phyloP scores from a whole-genome alignment of 1,140 invertebrate genomes.

The Adoxophyes honmai region DNA sequence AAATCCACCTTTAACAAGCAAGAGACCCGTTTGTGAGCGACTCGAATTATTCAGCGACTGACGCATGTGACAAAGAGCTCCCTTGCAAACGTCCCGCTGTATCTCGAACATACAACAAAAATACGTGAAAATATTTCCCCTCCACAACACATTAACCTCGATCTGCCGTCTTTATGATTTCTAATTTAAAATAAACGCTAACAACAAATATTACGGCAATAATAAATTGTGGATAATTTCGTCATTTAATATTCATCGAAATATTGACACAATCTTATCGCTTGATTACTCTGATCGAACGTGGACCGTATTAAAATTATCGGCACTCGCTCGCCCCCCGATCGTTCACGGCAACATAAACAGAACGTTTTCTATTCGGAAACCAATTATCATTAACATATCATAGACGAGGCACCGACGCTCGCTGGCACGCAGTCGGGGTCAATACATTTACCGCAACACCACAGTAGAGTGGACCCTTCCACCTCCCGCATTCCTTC shows the following conservation, averaged over 20 bases:
- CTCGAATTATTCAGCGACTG: slow-evolving; percentile 55
- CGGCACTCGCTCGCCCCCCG: slow-evolving; percentile 42
- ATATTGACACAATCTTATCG: slow-evolving; percentile 45
- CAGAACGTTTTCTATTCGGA: slow-evolving; percentile 62
- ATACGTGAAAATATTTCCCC: neutral
- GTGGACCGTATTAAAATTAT: slow-evolving; percentile 43
- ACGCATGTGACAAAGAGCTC: slow-evolving; percentile 46
- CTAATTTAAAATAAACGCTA: slow-evolving; percentile 7
- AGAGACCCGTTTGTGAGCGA: slow-evolving; percentile 33
- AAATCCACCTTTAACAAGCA: slow-evolving; percentile 64
- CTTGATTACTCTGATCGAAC: slow-evolving; percentile 38
- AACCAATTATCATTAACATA: slow-evolving; percentile 75
- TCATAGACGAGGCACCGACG: slow-evolving; percentile 65
- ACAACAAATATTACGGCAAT: slow-evolving; percentile 5
- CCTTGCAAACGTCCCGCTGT: slow-evolving; percentile 31
- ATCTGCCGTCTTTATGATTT: slow-evolving; percentile 2
- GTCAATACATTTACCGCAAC: slow-evolving; percentile 67
- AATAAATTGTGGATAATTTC: slow-evolving; percentile 15
- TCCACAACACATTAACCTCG: neutral
- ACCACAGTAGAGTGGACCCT: slow-evolving; percentile 43
- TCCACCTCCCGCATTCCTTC: slow-evolving; percentile 21
- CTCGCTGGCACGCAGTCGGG: slow-evolving; percentile 56
- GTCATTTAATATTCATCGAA: slow-evolving; percentile 25
- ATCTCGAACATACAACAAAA: neutral
- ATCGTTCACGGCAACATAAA: slow-evolving; percentile 49